Evolutionary conservation across 2,113 vertebrate species (phyloP), one percentile per base, ranked within the genome.

Genomic region (Pangasianodon gigas): DNA sequence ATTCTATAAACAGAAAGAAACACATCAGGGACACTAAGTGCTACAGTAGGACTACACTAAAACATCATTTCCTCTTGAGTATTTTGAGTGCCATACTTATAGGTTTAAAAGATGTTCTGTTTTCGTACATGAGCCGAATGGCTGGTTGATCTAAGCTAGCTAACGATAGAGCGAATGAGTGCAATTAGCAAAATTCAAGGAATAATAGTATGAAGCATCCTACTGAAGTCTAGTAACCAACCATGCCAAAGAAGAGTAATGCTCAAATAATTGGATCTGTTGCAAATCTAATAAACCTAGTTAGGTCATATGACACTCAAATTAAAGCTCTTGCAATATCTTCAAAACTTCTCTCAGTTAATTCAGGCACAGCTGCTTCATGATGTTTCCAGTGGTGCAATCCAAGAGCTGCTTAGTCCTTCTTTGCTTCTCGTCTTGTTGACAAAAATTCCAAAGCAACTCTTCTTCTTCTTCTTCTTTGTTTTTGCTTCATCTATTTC

Each of bases 291-390:
- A 90, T 92, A 86, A 92, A 92, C 90, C 89, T 90, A 90, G 60
- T 82, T 24, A 60, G 82, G 91, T 91, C 91, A 88, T 91, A 90
- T 93, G 90, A 93, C 91, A 92, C 90, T 94, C 91, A 95, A 94
- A 95, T 94, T 92, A 96, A 95, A 95, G 94, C 94, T 96, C 93
- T 94, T 67, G 71, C 83, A 92, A 89, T 93, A 58, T 71, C 51
- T 60, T 79, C 16, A 65, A 6, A 32, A 24, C 84, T 21, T 84
- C 48, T 60, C 10, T 46, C 67, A 19, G n/a, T 48, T 24, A 21
- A 16, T n/a, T 48, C 18, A 26, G 77, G 32, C 5, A 5, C 18
- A 29, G 87, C 60, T 44, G 80, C 67, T 84, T 75, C 91, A 92
- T 85, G 91, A 90, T 93, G 79, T 89, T 84, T 89, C 89, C 52